Evolutionary conservation across 2,797 vertebrate species (phyloP).

Genomic region (Takifugu rubripes): DNA sequence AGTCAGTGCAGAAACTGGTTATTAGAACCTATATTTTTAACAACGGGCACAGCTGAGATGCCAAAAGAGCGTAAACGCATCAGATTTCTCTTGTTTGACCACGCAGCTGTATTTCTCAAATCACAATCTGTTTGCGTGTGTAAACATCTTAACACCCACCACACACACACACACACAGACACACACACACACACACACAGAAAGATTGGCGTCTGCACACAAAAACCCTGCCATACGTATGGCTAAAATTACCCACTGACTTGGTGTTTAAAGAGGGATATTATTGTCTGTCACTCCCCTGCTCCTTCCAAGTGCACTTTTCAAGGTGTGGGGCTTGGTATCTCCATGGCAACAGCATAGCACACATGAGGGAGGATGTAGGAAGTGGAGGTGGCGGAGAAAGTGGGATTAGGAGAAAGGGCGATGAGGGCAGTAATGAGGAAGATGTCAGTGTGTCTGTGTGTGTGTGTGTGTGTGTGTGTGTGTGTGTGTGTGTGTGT

Average conservation of each 20-base stretch:
- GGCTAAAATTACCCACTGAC: background rate
- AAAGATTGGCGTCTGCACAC: conserved; percentile 20
- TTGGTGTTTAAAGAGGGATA: conserved; percentile 53
- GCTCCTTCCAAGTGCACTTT: conserved; percentile 74
- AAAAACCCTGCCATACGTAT: conserved; percentile 35
- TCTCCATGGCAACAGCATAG: conserved; percentile 78
- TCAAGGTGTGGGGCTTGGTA: conserved; percentile 81
- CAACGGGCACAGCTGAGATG: conserved; percentile 2
- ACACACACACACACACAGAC: conserved; percentile 27
- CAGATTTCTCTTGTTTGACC: conserved; percentile 53
- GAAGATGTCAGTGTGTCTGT: conserved; percentile 8
- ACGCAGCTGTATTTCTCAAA: conserved; percentile 48
- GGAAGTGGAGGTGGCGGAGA: conserved; percentile 19
- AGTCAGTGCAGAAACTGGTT: background rate
- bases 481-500: conserved; percentile 7
- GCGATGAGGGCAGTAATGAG: conserved; percentile 3
- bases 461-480: conserved; percentile 13
- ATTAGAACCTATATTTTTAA: conserved; percentile 17
- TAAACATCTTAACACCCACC: conserved; percentile 59
- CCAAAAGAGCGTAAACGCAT: conserved; percentile 25
- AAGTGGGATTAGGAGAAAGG: conserved; percentile 19
- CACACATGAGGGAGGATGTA: conserved; percentile 54
- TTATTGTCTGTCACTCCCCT: conserved; percentile 67
- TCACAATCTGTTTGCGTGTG: conserved; percentile 65
- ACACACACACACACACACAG: conserved; percentile 34